Evolutionary conservation across 2,113 vertebrate species (phyloP), one percentile per base, ranked within the genome.

Genomic region (Ceyx cyanopectus): DNA sequence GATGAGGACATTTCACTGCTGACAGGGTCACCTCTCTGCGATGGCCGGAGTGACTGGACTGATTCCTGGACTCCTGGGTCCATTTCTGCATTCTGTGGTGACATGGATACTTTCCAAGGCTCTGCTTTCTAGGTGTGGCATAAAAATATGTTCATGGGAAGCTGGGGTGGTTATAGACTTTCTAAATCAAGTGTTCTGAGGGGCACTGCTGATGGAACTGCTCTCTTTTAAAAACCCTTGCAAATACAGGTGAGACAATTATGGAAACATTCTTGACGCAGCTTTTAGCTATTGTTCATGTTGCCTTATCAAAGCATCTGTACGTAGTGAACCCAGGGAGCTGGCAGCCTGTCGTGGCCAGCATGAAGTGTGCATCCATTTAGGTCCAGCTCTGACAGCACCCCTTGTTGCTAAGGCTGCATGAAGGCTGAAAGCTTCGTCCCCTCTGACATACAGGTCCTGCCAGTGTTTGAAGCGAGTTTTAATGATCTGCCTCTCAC

Each of bases 401-500:
- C 8, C 24, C 23, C 4, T 0, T 1, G 50, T 18, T 78, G 14
- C 65, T 72, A 5, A 46, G 66, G 69, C 50, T 92, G 70, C 48
- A 34, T 5, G 24, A 48, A 41, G 30, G 65, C 69, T 86, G 83
- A 40, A 81, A 69, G 58, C 54, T 62, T 86, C 62, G 29, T 70
- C 41, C 70, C 34, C 40, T 85, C 69, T 53, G 62, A 57, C 23
- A 65, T 11, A 16, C 43, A 65, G 53, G 73, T 92, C 65, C 72
- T 0, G 0, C 32, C 74, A 65, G 45, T 14, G 41, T 74, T 53
- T 85, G 86, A 32, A 73, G 67, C 74, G 41, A 12, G 32, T 16
- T 91, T 75, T 89, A 91, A 89, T 92, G 81, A 95, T 40, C 66
- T 92, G 77, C 51, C 58, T 89, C 29, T 81, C 70, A 58, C 70